phyloP scores from a whole-genome alignment of 2,113 vertebrate genomes.

The Mirounga angustirostris region DNA sequence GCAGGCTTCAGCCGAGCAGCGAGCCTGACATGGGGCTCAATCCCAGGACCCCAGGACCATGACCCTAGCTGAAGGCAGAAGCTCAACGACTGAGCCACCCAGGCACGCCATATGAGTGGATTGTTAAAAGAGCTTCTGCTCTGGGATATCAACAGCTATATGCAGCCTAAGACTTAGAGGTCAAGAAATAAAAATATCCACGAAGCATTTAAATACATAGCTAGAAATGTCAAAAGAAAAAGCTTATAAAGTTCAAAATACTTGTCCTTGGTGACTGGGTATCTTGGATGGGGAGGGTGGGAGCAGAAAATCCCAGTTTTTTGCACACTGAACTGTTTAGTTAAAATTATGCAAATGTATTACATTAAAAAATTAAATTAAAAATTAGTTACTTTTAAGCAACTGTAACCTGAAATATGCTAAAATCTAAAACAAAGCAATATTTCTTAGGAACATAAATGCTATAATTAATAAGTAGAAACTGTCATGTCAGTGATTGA shows the following conservation, averaged over 20 bases:
- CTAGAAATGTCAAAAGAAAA: neutral
- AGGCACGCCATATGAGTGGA: neutral
- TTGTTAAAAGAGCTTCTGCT: neutral
- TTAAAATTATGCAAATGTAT: neutral
- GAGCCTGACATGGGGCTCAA: too few relatives aligned
- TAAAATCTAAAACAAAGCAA: neutral
- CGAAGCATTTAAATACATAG: neutral
- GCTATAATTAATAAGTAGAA: neutral
- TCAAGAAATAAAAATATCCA: neutral
- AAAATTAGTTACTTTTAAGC: constrained; percentile 13
- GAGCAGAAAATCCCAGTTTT: neutral
- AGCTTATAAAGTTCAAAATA: neutral
- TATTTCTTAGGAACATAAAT: neutral
- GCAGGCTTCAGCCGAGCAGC: too few relatives aligned
- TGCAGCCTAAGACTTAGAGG: neutral
- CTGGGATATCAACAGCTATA: neutral
- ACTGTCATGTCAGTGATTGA: neutral
- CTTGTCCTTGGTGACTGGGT: neutral
- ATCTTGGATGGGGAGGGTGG: neutral
- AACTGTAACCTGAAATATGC: neutral
- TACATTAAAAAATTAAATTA: neutral
- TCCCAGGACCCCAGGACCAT: too few relatives aligned
- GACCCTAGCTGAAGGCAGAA: too few relatives aligned
- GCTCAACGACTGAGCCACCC: too few relatives aligned
- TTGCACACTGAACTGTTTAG: neutral